Evolutionary conservation across 2,113 vertebrate species (phyloP).

Genomic region (Ornithorhynchus anatinus): DNA sequence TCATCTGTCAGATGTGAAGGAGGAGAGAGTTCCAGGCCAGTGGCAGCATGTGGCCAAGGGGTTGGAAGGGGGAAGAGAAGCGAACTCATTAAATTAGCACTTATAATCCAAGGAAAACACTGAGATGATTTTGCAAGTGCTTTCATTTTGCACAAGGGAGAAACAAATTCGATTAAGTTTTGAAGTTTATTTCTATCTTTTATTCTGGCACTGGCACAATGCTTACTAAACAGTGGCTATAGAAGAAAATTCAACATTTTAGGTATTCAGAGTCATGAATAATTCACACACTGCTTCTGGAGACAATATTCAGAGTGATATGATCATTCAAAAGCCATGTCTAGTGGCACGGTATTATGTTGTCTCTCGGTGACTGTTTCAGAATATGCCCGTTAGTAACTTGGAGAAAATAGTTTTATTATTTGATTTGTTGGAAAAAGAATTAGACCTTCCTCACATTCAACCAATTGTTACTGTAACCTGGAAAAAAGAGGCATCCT

Average conservation of each 20-base stretch:
- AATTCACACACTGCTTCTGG: conserved; percentile 63
- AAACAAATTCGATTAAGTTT: conserved; percentile 37
- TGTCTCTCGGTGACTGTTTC: conserved; percentile 37
- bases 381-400: conserved; percentile 47
- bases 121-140: too few relatives aligned
- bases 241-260: conserved; percentile 60
- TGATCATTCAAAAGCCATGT: conserved; percentile 62
- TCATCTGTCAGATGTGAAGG: too few relatives aligned
- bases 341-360: conserved; percentile 44
- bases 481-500: too few relatives aligned
- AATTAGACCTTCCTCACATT: too few relatives aligned
- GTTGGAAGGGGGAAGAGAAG: too few relatives aligned
- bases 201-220: conserved; percentile 14
- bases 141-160: conserved; percentile 3
- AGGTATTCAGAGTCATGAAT: conserved; percentile 55
- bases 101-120: too few relatives aligned
- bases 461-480: too few relatives aligned
- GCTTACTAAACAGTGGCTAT: conserved; percentile 49
- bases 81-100: too few relatives aligned
- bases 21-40: too few relatives aligned
- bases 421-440: too few relatives aligned
- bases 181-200: conserved; percentile 47
- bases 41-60: too few relatives aligned
- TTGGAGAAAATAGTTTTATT: too few relatives aligned
- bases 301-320: conserved; percentile 64